phyloP scores from a whole-genome alignment of 2,888 invertebrate species.

The Sarcophaga subvicina region DNA sequence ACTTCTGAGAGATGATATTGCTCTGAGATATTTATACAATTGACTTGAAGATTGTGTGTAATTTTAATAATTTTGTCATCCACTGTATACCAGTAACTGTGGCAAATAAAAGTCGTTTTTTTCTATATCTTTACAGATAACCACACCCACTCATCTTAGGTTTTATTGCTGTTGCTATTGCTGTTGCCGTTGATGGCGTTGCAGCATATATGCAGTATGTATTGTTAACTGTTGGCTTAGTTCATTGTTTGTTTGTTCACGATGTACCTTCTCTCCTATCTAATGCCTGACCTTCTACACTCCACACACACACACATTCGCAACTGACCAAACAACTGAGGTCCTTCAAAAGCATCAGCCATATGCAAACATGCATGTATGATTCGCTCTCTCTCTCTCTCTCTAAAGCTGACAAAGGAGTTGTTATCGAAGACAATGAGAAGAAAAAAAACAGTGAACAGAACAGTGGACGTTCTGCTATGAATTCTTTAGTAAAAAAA shows the following conservation, averaged over 20 bases:
- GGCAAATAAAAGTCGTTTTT: conserved; percentile 38
- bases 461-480: conserved; percentile 22
- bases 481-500: not conserved
- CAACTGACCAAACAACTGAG: conserved; percentile 49
- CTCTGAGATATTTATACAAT: too few species aligned
- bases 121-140: conserved; percentile 57
- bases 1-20: too few species aligned
- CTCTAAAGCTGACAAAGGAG: conserved; percentile 26
- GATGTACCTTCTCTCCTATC: conserved; percentile 43
- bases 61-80: conserved; percentile 2
- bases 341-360: conserved; percentile 46
- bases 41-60: too few species aligned
- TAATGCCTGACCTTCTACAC: conserved; percentile 62
- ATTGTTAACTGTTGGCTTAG: conserved; percentile 54
- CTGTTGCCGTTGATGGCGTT: not conserved
- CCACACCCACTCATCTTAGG: conserved; percentile 66
- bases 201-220: conserved; percentile 32
- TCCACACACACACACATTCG: not conserved
- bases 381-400: too few species aligned
- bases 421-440: conserved; percentile 16
- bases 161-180: conserved; percentile 21
- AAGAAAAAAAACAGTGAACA: conserved; percentile 18
- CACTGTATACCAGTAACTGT: not conserved
- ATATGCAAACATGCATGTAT: conserved; percentile 55
- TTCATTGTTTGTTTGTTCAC: conserved; percentile 50